Conservation (phyloP, 2,113 vertebrate genomes). For the Peromyscus polionotus region DNA sequence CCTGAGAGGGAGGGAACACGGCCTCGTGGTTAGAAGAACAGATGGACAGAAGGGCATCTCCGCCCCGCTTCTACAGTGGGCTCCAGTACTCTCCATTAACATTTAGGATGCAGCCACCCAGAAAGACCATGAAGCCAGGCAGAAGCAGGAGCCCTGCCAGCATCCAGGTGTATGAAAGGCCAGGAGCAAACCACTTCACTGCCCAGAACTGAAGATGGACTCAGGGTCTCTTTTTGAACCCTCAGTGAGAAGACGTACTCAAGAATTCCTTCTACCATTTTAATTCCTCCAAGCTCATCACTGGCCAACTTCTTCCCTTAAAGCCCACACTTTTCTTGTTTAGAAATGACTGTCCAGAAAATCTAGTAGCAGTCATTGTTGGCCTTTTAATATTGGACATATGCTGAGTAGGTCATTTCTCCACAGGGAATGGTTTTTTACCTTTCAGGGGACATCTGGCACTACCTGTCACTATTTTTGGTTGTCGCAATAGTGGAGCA, state of each 20-base stretch:
- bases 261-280: accelerated
- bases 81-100: neutral
- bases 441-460: neutral
- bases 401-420: neutral
- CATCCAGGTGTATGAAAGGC: neutral
- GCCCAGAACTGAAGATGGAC: neutral
- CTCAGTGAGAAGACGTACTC: neutral
- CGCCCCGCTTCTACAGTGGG: neutral
- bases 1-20: neutral
- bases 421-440: neutral
- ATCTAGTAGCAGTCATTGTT: neutral
- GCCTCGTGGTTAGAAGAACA: slow-evolving; percentile 11
- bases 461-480: neutral
- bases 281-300: neutral
- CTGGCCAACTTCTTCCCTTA: neutral
- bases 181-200: neutral
- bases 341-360: neutral
- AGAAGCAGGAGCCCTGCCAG: neutral
- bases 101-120: slow-evolving; percentile 7
- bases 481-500: neutral
- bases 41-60: slow-evolving; percentile 8
- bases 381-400: neutral
- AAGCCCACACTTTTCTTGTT: neutral
- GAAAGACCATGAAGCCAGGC: slow-evolving; percentile 4
- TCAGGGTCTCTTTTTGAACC: neutral